Evolutionary conservation across 2,113 vertebrate species (phyloP).

Genomic region (Oryzias javanicus): DNA sequence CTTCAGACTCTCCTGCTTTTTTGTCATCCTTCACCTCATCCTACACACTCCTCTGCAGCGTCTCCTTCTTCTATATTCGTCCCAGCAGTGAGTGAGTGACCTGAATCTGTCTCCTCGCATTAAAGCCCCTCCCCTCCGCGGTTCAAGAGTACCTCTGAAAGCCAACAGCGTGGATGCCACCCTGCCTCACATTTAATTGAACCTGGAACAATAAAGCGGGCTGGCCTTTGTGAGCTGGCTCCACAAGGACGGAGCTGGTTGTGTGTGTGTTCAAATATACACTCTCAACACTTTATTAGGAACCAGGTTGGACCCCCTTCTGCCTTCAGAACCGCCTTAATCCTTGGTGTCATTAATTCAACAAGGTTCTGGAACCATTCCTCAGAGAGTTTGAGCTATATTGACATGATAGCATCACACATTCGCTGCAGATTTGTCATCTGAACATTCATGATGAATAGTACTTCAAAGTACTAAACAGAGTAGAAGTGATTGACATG

Average conservation of each 20-base stretch:
- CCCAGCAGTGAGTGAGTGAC: slow-evolving; percentile 61
- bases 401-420: too few species aligned
- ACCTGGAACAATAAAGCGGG: slow-evolving; percentile 37
- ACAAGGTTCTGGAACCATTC: too few species aligned
- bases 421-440: too few species aligned
- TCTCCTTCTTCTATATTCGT: slow-evolving; percentile 55
- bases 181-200: slow-evolving; percentile 40
- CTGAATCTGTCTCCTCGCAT: slow-evolving; percentile 72
- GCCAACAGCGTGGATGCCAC: slow-evolving; percentile 45
- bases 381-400: too few species aligned
- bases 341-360: too few species aligned
- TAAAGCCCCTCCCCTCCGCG: slow-evolving; percentile 46
- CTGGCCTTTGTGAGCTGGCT: slow-evolving; percentile 10
- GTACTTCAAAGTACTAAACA: too few species aligned
- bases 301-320: too few species aligned
- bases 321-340: too few species aligned
- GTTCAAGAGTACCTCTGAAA: slow-evolving; percentile 56
- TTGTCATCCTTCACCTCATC: slow-evolving; percentile 30
- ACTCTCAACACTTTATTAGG: too few species aligned
- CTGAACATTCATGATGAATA: too few species aligned
- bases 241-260: slow-evolving; percentile 4
- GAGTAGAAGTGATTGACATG: too few species aligned
- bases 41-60: slow-evolving; percentile 33
- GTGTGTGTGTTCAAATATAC: too few species aligned
- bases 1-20: slow-evolving; percentile 10